Evolutionary conservation across 2,888 invertebrate genomes (phyloP), one percentile per base, ranked within the genome.

Genomic region (Acanthosepion lycidas): DNA sequence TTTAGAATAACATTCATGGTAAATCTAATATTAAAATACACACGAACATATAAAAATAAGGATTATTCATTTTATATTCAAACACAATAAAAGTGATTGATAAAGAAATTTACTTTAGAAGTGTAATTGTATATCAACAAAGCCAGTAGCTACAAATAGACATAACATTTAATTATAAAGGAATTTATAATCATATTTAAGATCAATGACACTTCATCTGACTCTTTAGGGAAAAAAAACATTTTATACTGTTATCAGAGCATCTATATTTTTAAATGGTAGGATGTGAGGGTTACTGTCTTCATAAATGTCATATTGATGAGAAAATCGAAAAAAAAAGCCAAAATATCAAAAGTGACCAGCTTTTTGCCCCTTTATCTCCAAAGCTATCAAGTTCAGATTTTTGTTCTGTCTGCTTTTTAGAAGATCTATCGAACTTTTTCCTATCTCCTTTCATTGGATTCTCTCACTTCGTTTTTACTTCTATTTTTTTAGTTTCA

Each of bases 391-490:
- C 78, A 78, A n/a, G 78, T 78, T 78, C 78, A 78, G 78, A 64
- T 23, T 64, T 64, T 64, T 64, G 64, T 28, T n/a, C 28, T n/a
- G n/a, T 78, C n/a, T 78, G 78, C n/a, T 78, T 78, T 78, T 78
- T 78, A 78, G n/a, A 78, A 78, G 59, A 59, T 59, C 6, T 59
- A 78, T 78, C 15, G 33, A 33, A 78, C 78, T 78, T 78, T 78
- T 78, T 78, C n/a, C 78, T 15, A n/a, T 78, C n/a, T 78, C n/a
- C n/a, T 78, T 78, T 78, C n/a, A 78, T 78, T 78, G 78, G 78
- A 78, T 78, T 78, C 78, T 78, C 78, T n/a, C 78, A 78, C 78
- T n/a, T 78, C 23, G 12, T 78, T 12, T 78, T n/a, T 78, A 33
- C 2, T 78, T 12, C 12, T n/a, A 23, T 15, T 78, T 78, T n/a